phyloP scores from a whole-genome alignment of 2,113 vertebrate genomes.

The Heterotilapia buettikoferi region DNA sequence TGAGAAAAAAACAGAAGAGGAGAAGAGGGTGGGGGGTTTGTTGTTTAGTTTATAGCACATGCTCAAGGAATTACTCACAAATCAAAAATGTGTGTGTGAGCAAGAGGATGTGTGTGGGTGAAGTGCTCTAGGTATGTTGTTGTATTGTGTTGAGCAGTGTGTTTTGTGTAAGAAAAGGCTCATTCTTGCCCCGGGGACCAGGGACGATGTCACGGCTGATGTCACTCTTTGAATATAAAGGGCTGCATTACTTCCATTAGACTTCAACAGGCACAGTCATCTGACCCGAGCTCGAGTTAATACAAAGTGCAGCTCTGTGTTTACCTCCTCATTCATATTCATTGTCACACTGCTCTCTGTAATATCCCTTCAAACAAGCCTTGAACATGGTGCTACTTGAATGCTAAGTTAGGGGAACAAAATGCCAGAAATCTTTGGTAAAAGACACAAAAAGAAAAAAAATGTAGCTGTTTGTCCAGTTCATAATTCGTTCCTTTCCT shows the following conservation, averaged over 20 bases:
- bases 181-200: conserved; percentile 67
- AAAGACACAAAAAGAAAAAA: not conserved
- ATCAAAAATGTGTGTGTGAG: conserved; percentile 3
- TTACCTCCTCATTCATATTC: conserved; percentile 64
- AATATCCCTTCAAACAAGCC: not conserved
- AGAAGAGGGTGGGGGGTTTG: not conserved
- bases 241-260: conserved; percentile 51
- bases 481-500: not conserved
- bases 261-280: conserved; percentile 33
- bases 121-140: not conserved
- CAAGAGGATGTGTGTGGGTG: not conserved
- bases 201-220: conserved; percentile 72
- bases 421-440: not conserved
- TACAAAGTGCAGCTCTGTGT: conserved; percentile 61
- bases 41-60: conserved; percentile 41
- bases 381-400: not conserved
- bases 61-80: conserved; percentile 28
- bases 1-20: conserved; percentile 43
- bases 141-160: conserved; percentile 13
- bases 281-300: conserved; percentile 19
- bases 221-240: conserved; percentile 71
- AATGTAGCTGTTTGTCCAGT: not conserved
- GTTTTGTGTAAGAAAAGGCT: conserved; percentile 46
- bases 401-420: not conserved
- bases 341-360: conserved; percentile 31